phyloP scores from a whole-genome alignment of 64 coral and sea anemone genomes.

The Stichodactyla mertensii region DNA sequence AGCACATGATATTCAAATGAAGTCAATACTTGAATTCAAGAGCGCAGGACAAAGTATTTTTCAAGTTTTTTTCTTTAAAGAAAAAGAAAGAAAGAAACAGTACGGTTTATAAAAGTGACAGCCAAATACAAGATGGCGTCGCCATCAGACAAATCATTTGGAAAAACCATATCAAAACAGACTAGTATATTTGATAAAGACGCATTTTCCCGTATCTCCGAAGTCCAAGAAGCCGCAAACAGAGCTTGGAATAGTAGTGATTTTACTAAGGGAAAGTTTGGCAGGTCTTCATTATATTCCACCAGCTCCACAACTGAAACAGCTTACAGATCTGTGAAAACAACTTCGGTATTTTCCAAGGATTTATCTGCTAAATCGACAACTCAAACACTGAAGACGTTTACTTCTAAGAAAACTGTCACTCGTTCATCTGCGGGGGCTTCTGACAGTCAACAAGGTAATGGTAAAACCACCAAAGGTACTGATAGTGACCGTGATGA shows the following conservation, averaged over 20 bases:
- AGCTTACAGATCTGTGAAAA: not conserved
- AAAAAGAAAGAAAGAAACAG: not conserved
- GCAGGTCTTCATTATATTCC: not conserved
- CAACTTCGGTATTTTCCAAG: not conserved
- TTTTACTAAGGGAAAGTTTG: not conserved
- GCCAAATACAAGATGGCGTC: not conserved
- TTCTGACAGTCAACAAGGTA: not conserved
- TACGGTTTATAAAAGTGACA: not conserved
- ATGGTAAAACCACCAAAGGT: not conserved
- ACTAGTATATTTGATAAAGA: conserved; percentile 1
- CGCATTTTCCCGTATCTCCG: not conserved
- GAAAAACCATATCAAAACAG: not conserved
- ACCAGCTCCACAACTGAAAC: not conserved
- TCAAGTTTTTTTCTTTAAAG: not conserved
- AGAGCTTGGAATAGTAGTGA: not conserved
- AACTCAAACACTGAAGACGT: not conserved
- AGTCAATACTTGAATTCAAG: not conserved
- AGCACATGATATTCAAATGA: not conserved
- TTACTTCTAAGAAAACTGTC: not conserved
- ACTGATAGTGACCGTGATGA: not conserved
- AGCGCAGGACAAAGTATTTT: not conserved
- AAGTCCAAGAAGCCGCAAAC: not conserved
- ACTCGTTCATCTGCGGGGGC: not conserved
- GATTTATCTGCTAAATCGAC: not conserved
- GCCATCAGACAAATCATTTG: not conserved